phyloP scores from a whole-genome alignment of 1,140 invertebrate species.

The Drosophila paulistorum region DNA sequence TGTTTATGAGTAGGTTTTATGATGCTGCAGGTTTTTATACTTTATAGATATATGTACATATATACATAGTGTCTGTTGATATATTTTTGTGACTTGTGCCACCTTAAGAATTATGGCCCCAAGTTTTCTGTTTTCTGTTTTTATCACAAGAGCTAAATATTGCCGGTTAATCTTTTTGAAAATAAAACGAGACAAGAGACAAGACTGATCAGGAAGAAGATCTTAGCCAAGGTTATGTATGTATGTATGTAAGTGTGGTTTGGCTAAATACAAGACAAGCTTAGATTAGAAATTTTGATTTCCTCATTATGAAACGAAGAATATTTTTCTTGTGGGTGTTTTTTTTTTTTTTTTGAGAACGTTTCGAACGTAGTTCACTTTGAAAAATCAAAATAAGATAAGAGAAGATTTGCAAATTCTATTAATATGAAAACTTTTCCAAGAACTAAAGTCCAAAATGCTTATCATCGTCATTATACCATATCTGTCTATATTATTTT shows the following conservation, averaged over 20 bases:
- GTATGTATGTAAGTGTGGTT: too few relatives aligned
- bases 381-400: neutral
- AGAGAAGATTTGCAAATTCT: neutral
- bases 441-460: neutral
- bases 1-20: conserved; percentile 43
- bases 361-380: too few relatives aligned
- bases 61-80: conserved; percentile 55
- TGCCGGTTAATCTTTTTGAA: conserved; percentile 2
- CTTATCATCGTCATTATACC: neutral
- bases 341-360: too few relatives aligned
- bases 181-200: neutral
- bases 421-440: neutral
- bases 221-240: neutral
- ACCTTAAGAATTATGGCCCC: conserved; percentile 64
- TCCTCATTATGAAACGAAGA: too few relatives aligned
- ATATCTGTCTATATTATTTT: conserved; percentile 1
- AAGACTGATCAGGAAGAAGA: neutral
- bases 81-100: conserved; percentile 61
- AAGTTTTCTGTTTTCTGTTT: conserved; percentile 18
- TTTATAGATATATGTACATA: conserved; percentile 6
- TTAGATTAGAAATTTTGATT: too few relatives aligned
- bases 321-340: too few relatives aligned
- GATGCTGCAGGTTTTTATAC: conserved; percentile 27
- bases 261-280: too few relatives aligned
- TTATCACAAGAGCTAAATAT: conserved; percentile 29